These are phyloP conservation scores for Petrocephalus zakoni DNA, from an alignment of 2,113 vertebrate species.

Conservation along the genomic window DNA sequence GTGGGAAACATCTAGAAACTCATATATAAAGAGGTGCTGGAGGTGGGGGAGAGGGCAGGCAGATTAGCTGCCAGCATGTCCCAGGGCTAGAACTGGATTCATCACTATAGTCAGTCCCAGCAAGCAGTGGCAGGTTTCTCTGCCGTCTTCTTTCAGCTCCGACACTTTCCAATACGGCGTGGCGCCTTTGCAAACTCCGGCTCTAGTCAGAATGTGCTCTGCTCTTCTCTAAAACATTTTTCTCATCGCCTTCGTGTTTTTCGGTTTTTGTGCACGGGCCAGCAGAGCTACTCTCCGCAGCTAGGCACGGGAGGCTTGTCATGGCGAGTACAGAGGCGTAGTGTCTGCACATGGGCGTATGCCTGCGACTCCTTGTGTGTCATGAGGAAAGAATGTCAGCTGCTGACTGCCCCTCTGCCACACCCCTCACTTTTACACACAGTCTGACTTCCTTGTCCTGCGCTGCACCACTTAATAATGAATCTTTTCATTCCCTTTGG, in stretches of 20 bases:
- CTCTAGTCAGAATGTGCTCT: not conserved
- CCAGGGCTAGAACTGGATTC: not conserved
- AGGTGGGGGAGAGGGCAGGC: not conserved
- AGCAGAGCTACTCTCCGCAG: not conserved
- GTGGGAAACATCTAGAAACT: not conserved
- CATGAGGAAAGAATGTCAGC: not conserved
- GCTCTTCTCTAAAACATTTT: not conserved
- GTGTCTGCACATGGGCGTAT: not conserved
- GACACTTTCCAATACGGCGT: not conserved
- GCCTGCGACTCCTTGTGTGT: not conserved
- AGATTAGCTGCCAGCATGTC: not conserved
- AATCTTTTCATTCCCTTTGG: not conserved
- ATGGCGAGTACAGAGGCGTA: not conserved
- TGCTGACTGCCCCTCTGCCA: not conserved
- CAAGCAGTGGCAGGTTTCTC: not conserved
- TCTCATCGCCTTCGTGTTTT: not conserved
- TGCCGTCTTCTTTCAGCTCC: not conserved
- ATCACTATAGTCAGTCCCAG: not conserved
- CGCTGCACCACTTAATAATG: not conserved
- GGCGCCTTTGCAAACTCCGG: not conserved
- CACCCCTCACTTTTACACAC: constrained; percentile 2
- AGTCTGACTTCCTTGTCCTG: not conserved
- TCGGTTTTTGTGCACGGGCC: not conserved
- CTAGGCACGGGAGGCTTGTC: not conserved
- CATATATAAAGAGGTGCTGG: not conserved